phyloP scores from a whole-genome alignment of 1,140 invertebrate genomes.

The Adelges cooleyi region DNA sequence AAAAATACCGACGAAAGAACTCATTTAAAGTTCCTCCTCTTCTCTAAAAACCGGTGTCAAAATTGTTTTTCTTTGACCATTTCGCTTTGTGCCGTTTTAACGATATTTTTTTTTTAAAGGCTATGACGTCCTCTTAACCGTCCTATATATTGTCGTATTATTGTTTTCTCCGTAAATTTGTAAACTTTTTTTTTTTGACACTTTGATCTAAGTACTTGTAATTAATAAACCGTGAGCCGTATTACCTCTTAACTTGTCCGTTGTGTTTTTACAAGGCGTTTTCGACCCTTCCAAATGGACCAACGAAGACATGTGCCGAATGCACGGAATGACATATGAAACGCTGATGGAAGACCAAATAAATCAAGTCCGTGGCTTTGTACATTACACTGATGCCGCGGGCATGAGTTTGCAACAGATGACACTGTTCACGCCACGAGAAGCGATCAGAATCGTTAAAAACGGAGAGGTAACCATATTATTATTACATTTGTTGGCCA shows the following conservation, averaged over 20 bases:
- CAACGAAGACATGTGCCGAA: constrained; percentile 65
- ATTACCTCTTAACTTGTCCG: background rate
- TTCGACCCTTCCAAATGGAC: constrained; percentile 67
- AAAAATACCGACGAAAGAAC: no score
- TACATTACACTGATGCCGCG: constrained; percentile 58
- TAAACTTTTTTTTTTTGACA: no score
- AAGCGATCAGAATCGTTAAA: constrained; percentile 63
- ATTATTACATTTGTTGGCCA: no score
- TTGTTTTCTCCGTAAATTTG: no score
- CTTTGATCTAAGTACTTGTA: no score
- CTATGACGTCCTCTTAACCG: background rate
- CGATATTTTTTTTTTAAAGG: no score
- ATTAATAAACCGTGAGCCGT: background rate
- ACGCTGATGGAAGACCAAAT: constrained; percentile 70
- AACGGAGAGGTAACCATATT: constrained; percentile 56
- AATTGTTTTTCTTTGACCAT: no score
- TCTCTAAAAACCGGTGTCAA: no score
- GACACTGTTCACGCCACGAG: constrained; percentile 61
- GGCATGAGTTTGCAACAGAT: constrained; percentile 62
- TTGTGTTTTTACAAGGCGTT: constrained; percentile 55
- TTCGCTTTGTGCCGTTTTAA: no score
- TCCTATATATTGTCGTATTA: no score
- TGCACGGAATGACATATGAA: constrained; percentile 66
- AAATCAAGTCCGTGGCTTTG: constrained; percentile 58
- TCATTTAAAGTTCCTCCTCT: no score